These are phyloP conservation scores for Macrophya annulata DNA, from an alignment of 2,888 invertebrate species.

Conservation along the genomic window DNA sequence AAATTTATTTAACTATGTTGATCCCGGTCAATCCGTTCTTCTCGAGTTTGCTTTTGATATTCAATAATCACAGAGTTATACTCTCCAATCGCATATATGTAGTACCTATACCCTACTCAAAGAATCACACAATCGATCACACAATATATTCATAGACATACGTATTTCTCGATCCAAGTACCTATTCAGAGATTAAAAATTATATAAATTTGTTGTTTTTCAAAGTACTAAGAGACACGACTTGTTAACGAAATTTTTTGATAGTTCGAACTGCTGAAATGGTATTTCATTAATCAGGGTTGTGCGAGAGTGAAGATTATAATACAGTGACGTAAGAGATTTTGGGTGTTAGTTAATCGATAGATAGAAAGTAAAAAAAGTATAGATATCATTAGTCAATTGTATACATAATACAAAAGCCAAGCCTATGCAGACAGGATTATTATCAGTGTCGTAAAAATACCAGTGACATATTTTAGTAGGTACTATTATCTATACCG, in stretches of 20 bases:
- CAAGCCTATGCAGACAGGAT: constrained; percentile 11
- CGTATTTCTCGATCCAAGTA: neutral
- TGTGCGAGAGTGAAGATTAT: neutral
- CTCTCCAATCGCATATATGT: neutral
- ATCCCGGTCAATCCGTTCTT: constrained; percentile 2
- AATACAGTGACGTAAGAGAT: neutral
- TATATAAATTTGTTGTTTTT: too few relatives aligned
- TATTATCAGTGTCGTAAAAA: constrained; percentile 35
- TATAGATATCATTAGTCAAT: constrained; percentile 3
- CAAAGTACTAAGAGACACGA: neutral
- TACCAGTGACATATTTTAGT: constrained; percentile 36
- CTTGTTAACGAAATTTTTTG: neutral
- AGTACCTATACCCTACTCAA: neutral
- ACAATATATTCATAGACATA: neutral
- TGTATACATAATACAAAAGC: constrained; percentile 3
- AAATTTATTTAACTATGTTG: neutral
- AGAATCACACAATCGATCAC: neutral
- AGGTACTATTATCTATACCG: constrained; percentile 39
- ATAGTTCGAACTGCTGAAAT: neutral
- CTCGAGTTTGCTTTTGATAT: neutral
- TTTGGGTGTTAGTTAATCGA: neutral
- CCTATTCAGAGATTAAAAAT: neutral
- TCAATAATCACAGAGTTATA: neutral
- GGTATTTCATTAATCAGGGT: neutral
- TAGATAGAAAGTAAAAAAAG: neutral